These are phyloP conservation scores for Acrobasis consociella DNA, from an alignment of 2,888 invertebrate genomes.

Conservation along the genomic window DNA sequence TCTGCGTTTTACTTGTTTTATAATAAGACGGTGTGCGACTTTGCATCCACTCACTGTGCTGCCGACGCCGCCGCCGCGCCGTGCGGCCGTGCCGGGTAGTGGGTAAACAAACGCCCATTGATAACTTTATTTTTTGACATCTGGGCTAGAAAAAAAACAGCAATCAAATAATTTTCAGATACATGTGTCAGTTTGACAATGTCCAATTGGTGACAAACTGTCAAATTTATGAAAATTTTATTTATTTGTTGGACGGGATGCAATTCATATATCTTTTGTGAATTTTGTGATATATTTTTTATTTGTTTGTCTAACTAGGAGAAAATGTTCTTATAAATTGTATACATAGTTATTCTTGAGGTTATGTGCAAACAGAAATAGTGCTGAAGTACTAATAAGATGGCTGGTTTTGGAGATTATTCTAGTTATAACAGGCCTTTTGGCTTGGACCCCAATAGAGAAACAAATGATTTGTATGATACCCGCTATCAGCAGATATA, in stretches of 20 bases:
- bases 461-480: slow-evolving; percentile 74
- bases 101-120: too few relatives aligned
- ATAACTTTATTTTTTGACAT: too few relatives aligned
- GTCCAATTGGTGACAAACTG: too few relatives aligned
- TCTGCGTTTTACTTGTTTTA: too few relatives aligned
- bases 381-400: slow-evolving; percentile 37
- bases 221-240: not conserved
- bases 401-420: slow-evolving; percentile 78
- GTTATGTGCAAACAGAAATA: slow-evolving; percentile 11
- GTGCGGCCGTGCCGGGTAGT: too few relatives aligned
- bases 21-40: too few relatives aligned
- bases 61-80: too few relatives aligned
- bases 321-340: slow-evolving; percentile 22
- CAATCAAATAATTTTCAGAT: too few relatives aligned
- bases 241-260: not conserved
- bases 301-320: slow-evolving; percentile 18
- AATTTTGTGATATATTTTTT: slow-evolving; percentile 16
- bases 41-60: too few relatives aligned
- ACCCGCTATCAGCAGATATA: slow-evolving; percentile 78
- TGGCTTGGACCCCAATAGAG: slow-evolving; percentile 71
- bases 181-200: not conserved
- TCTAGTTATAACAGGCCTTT: slow-evolving; percentile 71
- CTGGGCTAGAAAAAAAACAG: too few relatives aligned
- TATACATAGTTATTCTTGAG: slow-evolving; percentile 9
- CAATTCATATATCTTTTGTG: slow-evolving; percentile 5